These are phyloP conservation scores for Neolamprologus longior DNA, from an alignment of 2,113 vertebrate genomes.

Conservation along the genomic window DNA sequence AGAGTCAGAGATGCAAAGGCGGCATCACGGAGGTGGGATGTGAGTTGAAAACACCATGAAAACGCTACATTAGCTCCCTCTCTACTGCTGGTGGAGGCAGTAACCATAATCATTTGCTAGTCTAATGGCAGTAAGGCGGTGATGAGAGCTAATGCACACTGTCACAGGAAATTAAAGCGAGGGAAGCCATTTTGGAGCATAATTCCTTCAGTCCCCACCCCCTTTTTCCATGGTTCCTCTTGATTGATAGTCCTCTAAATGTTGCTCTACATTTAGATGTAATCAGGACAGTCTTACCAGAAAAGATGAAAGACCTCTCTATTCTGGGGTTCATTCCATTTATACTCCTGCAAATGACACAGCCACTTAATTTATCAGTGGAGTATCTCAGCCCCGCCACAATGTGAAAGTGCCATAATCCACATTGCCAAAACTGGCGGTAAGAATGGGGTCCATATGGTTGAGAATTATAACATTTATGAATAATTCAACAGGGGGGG, in stretches of 20 bases:
- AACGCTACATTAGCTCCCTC: slow-evolving; percentile 53
- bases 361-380: slow-evolving; percentile 68
- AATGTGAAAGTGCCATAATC: slow-evolving; percentile 37
- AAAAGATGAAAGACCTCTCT: slow-evolving; percentile 75
- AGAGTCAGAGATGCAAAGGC: slow-evolving; percentile 49
- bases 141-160: slow-evolving; percentile 61
- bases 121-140: slow-evolving; percentile 54
- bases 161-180: slow-evolving; percentile 66
- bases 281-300: slow-evolving; percentile 74
- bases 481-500: slow-evolving; percentile 27
- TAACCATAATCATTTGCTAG: slow-evolving; percentile 52
- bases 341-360: slow-evolving; percentile 64
- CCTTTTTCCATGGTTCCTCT: slow-evolving; percentile 36
- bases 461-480: slow-evolving; percentile 42
- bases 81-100: slow-evolving; percentile 30
- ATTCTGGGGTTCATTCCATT: slow-evolving; percentile 73
- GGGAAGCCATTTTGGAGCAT: slow-evolving; percentile 56
- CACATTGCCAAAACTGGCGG: slow-evolving; percentile 16
- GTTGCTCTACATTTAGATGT: slow-evolving; percentile 77
- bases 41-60: slow-evolving; percentile 44
- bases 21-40: slow-evolving; percentile 12
- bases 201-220: slow-evolving; percentile 50
- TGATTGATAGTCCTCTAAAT: slow-evolving; percentile 75
- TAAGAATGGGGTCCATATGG: slow-evolving; percentile 10
- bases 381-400: slow-evolving; percentile 26